Evolutionary conservation across 2,888 invertebrate species (phyloP).

Genomic region (Lithodes maja): DNA sequence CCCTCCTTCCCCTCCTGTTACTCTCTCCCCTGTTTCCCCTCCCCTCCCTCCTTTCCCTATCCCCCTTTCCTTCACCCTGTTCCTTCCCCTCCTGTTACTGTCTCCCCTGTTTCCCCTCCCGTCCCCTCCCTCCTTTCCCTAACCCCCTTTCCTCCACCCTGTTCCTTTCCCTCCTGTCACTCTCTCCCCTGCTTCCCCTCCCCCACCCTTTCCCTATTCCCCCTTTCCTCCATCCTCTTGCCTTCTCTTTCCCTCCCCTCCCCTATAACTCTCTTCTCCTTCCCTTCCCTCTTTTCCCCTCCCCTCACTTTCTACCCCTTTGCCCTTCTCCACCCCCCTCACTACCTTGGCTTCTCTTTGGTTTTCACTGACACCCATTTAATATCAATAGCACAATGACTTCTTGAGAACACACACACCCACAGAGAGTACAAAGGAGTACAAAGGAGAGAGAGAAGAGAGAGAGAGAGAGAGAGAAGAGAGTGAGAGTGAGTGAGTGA

Average conservation of each 20-base stretch:
- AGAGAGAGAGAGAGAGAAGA: too few relatives aligned
- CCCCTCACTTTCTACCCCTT: neutral
- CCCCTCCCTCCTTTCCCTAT: neutral
- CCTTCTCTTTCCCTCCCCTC: neutral
- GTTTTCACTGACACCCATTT: too few relatives aligned
- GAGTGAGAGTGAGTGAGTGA: too few relatives aligned
- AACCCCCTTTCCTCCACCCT: neutral
- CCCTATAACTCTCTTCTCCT: neutral
- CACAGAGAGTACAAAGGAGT: too few relatives aligned
- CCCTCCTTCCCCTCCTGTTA: neutral
- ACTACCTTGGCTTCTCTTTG: neutral
- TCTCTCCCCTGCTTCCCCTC: conserved; percentile 4
- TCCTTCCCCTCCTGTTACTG: neutral
- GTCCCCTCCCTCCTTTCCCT: conserved; percentile 4
- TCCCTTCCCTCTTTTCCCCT: neutral
- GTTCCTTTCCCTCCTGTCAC: neutral
- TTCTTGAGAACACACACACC: too few relatives aligned
- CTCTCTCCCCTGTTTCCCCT: neutral
- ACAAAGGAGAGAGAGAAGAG: too few relatives aligned
- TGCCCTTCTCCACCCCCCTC: neutral
- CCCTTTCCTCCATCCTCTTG: neutral
- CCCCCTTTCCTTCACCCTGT: neutral
- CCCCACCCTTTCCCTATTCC: neutral
- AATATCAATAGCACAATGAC: too few relatives aligned
- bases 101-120: neutral